Conservation (phyloP, 2,888 invertebrate genomes). For the Lamellibrachia satsuma region DNA sequence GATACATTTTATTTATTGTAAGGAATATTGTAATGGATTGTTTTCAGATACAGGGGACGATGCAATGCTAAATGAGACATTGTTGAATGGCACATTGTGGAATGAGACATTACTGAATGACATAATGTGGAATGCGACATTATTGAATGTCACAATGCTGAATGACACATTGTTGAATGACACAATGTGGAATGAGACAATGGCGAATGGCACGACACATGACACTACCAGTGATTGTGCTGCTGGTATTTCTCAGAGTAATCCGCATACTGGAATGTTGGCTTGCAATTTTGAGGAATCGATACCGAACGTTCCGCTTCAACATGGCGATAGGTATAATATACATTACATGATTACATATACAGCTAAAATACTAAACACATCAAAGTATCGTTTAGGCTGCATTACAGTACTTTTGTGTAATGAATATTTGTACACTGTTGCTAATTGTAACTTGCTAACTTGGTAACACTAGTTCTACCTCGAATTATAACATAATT, state of each 20-base stretch:
- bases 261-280: too few species aligned
- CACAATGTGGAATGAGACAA: not conserved
- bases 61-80: not conserved
- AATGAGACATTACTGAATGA: not conserved
- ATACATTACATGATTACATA: not conserved
- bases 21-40: not conserved
- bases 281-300: not conserved
- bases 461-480: too few species aligned
- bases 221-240: not conserved
- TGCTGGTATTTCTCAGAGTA: not conserved
- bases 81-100: too few species aligned
- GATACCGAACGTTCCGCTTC: too few species aligned
- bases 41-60: not conserved
- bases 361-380: not conserved
- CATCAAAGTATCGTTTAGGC: not conserved
- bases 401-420: too few species aligned
- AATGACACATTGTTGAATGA: not conserved
- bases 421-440: not conserved
- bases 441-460: too few species aligned
- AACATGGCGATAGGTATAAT: not conserved
- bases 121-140: not conserved
- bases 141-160: not conserved
- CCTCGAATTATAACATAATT: too few species aligned
- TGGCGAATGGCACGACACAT: not conserved
- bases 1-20: not conserved